phyloP scores from a whole-genome alignment of 2,888 invertebrate genomes.

The Hipparchia sbordonii region DNA sequence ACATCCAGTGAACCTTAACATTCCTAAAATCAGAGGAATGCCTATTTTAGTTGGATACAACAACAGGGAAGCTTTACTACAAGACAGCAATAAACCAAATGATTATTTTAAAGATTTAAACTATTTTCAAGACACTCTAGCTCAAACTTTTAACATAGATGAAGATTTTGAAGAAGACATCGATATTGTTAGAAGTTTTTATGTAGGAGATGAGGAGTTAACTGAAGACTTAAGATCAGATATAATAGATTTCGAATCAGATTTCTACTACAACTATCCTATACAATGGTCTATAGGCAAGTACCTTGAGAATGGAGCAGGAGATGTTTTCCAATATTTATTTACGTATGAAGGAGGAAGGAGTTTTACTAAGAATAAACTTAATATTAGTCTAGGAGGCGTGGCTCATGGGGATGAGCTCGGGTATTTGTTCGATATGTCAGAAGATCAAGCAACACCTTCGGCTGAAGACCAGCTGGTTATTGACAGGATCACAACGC shows the following conservation, averaged over 20 bases:
- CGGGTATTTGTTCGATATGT: slow-evolving; percentile 57
- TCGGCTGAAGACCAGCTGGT: slow-evolving; percentile 51
- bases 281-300: slow-evolving; percentile 50
- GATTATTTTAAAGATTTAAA: slow-evolving; percentile 39
- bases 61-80: slow-evolving; percentile 49
- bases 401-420: slow-evolving; percentile 61
- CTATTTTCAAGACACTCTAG: slow-evolving; percentile 37
- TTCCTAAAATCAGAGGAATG: slow-evolving; percentile 51
- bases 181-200: slow-evolving; percentile 50
- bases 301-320: slow-evolving; percentile 37
- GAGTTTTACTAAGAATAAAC: slow-evolving; percentile 43
- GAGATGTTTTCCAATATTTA: slow-evolving; percentile 55
- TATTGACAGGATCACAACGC: slow-evolving; percentile 58
- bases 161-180: slow-evolving; percentile 44
- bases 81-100: slow-evolving; percentile 30
- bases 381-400: slow-evolving; percentile 44
- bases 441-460: slow-evolving; percentile 23
- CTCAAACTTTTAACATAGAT: slow-evolving; percentile 46
- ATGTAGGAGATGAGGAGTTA: slow-evolving; percentile 53
- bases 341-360: slow-evolving; percentile 57
- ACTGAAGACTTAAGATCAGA: slow-evolving; percentile 41
- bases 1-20: slow-evolving; percentile 48
- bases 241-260: slow-evolving; percentile 55
- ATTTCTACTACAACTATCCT: slow-evolving; percentile 55
- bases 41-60: slow-evolving; percentile 59